A percentile compares a stretch with the other conserved stretches of the same genome.
Conservation (phyloP, 2,888 invertebrate species). For the Euclidia mi region DNA sequence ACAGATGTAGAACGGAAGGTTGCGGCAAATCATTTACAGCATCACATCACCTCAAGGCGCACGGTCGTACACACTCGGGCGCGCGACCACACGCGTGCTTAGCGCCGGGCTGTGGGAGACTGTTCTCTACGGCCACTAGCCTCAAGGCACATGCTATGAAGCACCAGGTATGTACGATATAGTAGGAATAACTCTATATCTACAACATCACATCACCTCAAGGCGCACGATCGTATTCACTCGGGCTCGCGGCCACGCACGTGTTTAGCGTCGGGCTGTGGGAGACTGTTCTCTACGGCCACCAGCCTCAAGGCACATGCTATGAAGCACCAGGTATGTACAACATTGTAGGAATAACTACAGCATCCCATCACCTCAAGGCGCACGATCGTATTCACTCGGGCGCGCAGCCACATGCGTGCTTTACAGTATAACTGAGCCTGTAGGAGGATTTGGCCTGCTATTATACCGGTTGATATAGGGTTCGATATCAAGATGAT, state of each 20-base stretch:
- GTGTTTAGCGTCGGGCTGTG: constrained; percentile 92
- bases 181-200: no score
- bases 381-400: constrained; percentile 96
- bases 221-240: constrained; percentile 96
- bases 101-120: constrained; percentile 92
- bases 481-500: no score
- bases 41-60: constrained; percentile 98
- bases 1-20: constrained; percentile 94
- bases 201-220: constrained; percentile 98
- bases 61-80: constrained; percentile 95
- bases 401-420: constrained; percentile 95
- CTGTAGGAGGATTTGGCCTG: no score
- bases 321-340: constrained; percentile 92
- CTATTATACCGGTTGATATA: no score
- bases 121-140: constrained; percentile 96
- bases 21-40: constrained; percentile 98
- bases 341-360: no score
- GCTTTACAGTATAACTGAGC: no score
- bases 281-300: constrained; percentile 95
- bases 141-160: constrained; percentile 94
- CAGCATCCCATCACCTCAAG: constrained; percentile 98
- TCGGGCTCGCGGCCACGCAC: constrained; percentile 95
- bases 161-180: constrained; percentile 91
- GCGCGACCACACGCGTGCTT: constrained; percentile 95
- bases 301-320: constrained; percentile 95